Conservation (phyloP, 53 echinoderm and acorn worm species). For the Luidia sarsii region DNA sequence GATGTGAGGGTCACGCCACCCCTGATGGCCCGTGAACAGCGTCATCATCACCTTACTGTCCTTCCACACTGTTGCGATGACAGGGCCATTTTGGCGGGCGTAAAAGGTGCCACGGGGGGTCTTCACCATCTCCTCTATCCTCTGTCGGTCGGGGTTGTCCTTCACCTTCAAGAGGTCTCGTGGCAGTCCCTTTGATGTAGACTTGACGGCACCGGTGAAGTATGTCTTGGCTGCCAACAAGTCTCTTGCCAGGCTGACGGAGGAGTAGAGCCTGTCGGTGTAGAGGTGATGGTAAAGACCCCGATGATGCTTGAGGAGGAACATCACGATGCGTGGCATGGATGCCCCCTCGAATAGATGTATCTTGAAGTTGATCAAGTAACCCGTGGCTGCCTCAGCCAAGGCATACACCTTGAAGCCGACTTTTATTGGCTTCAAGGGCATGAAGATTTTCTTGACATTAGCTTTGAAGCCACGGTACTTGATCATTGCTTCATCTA, state of each 20-base stretch:
- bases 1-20: constrained; percentile 1
- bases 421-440: background rate
- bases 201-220: constrained; percentile 24
- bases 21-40: constrained; percentile 6
- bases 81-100: constrained; percentile 30
- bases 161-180: constrained; percentile 1
- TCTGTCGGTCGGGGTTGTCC: background rate
- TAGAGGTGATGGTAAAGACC: constrained; percentile 17
- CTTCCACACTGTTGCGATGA: background rate
- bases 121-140: constrained; percentile 13
- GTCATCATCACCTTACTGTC: constrained; percentile 13
- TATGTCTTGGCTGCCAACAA: constrained; percentile 5
- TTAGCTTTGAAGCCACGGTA: background rate
- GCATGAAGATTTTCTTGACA: background rate
- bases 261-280: constrained; percentile 12
- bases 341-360: background rate
- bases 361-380: background rate
- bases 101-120: constrained; percentile 47
- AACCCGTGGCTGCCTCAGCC: background rate
- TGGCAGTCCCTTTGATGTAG: constrained; percentile 8
- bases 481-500: background rate
- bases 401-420: background rate
- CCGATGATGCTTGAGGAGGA: background rate
- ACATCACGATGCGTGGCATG: background rate
- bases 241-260: background rate